Evolutionary conservation across 2,113 vertebrate species (phyloP).

Genomic region (rabbit (Oryctolagus cuniculus)): mOryCun1.1 NC_091433.1:109079501-109080000

Average conservation of each 20-base stretch:
- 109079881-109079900: background rate
- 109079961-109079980: background rate
- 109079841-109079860: constrained; percentile 13
- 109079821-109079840: background rate
- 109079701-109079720: too few relatives aligned
- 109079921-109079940: constrained; percentile 3
- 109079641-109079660: too few relatives aligned
- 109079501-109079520: background rate
- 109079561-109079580: too few relatives aligned
- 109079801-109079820: constrained; percentile 26
- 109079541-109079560: background rate
- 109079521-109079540: constrained; percentile 29
- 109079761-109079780: constrained; percentile 13
- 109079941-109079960: background rate
- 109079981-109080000: background rate
- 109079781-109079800: background rate
- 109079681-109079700: too few relatives aligned
- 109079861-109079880: background rate
- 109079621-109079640: too few relatives aligned
- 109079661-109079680: too few relatives aligned
- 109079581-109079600: too few relatives aligned
- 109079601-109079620: too few relatives aligned
- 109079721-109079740: too few relatives aligned
- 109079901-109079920: constrained; percentile 22
- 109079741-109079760: too few relatives aligned